phyloP scores from a whole-genome alignment of 2,888 invertebrate species.

The Phragmatobia fuliginosa region DNA sequence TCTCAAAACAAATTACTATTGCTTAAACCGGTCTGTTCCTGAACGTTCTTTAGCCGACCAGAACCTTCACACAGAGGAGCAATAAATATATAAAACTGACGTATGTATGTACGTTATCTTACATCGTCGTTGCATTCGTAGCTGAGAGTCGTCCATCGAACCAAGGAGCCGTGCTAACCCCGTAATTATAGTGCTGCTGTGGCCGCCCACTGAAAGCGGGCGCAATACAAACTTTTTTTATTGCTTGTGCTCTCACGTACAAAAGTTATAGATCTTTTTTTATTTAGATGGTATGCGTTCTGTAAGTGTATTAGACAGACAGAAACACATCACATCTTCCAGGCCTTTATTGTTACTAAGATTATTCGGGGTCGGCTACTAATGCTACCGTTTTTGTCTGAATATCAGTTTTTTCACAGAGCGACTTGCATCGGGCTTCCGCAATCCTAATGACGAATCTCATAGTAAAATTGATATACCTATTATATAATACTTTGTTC shows the following conservation, averaged over 20 bases:
- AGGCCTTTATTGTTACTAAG: background rate
- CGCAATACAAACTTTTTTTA: slow-evolving; percentile 28
- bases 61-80: background rate
- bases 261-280: slow-evolving; percentile 20
- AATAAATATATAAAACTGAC: slow-evolving; percentile 7
- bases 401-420: too few relatives aligned
- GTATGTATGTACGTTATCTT: slow-evolving; percentile 14
- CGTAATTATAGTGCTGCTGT: slow-evolving; percentile 74
- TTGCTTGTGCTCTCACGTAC: slow-evolving; percentile 47
- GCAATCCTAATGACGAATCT: too few relatives aligned
- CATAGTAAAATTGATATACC: too few relatives aligned
- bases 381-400: too few relatives aligned
- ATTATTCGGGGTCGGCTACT: too few relatives aligned
- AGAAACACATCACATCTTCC: background rate
- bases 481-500: background rate
- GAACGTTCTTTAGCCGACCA: background rate
- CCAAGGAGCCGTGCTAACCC: slow-evolving; percentile 61
- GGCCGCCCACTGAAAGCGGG: slow-evolving; percentile 71
- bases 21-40: background rate
- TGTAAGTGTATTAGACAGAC: slow-evolving; percentile 5
- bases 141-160: slow-evolving; percentile 34
- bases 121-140: slow-evolving; percentile 16
- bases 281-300: slow-evolving; percentile 32
- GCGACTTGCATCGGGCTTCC: too few relatives aligned
- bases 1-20: background rate